phyloP scores from a whole-genome alignment of 2,797 vertebrate species.

The Salarias fasciatus region DNA sequence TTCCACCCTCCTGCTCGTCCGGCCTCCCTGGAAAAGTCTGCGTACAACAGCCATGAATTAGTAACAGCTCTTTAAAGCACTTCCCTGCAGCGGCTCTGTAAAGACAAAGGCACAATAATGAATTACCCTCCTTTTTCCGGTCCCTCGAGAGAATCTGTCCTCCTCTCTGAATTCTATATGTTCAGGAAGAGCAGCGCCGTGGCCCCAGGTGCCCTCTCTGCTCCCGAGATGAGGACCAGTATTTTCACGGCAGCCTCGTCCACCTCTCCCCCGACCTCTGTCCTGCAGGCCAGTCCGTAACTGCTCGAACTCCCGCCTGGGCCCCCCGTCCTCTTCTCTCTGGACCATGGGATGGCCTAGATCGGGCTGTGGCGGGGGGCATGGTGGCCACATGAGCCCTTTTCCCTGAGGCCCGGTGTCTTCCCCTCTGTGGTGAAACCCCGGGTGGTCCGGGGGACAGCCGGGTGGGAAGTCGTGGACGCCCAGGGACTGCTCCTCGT shows the following conservation, averaged over 20 bases:
- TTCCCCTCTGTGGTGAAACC: slow-evolving; percentile 70
- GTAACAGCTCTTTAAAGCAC: not conserved
- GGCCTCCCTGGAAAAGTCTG: slow-evolving; percentile 64
- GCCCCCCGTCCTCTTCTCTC: slow-evolving; percentile 68
- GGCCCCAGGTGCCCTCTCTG: slow-evolving; percentile 61
- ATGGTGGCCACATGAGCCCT: slow-evolving; percentile 52
- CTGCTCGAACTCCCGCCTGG: slow-evolving; percentile 68
- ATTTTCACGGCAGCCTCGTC: slow-evolving; percentile 70
- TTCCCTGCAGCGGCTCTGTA: not conserved
- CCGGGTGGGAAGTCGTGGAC: slow-evolving; percentile 60
- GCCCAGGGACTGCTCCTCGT: slow-evolving; percentile 44
- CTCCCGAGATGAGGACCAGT: slow-evolving; percentile 52
- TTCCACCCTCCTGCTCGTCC: slow-evolving; percentile 64
- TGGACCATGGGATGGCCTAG: slow-evolving; percentile 49
- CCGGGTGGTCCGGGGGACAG: slow-evolving; percentile 52
- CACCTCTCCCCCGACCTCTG: slow-evolving; percentile 57
- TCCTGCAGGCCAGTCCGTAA: slow-evolving; percentile 59
- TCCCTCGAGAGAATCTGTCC: slow-evolving; percentile 66
- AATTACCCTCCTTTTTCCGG: slow-evolving; percentile 75
- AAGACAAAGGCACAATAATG: not conserved
- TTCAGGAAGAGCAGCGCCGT: slow-evolving; percentile 45
- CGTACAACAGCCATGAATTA: slow-evolving; percentile 16
- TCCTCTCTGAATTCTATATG: slow-evolving; percentile 76
- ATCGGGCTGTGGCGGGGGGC: slow-evolving; percentile 56
- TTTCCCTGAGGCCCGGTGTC: slow-evolving; percentile 55